Evolutionary conservation across 2,888 invertebrate genomes (phyloP).

Genomic region (Clunio marinus): DNA sequence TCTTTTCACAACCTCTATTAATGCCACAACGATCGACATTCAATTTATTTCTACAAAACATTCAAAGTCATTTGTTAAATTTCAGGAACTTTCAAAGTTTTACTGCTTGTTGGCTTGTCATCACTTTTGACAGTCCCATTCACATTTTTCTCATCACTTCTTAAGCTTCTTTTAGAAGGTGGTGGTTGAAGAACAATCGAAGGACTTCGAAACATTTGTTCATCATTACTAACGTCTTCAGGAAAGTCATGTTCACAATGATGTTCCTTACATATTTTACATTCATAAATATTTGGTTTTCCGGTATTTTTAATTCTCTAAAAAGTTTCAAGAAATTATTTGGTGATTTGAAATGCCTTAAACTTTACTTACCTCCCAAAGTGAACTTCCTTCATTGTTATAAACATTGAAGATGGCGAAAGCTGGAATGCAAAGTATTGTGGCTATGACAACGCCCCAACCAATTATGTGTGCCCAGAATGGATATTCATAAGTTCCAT

Average conservation of each 20-base stretch:
- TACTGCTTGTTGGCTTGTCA: too few relatives aligned
- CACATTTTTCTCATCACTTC: neutral
- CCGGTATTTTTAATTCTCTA: slow-evolving; percentile 74
- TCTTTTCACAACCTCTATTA: too few relatives aligned
- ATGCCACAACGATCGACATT: too few relatives aligned
- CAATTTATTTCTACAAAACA: too few relatives aligned
- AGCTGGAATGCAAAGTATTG: slow-evolving; percentile 79
- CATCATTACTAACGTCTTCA: slow-evolving; percentile 51
- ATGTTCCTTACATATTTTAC: slow-evolving; percentile 67
- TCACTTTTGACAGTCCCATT: too few relatives aligned
- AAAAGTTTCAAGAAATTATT: neutral
- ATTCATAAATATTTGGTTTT: slow-evolving; percentile 71
- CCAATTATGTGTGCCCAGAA: slow-evolving; percentile 81
- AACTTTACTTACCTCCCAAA: slow-evolving; percentile 48
- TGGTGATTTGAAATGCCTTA: slow-evolving; percentile 57
- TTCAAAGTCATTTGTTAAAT: too few relatives aligned
- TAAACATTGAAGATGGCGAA: slow-evolving; percentile 70
- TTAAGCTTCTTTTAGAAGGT: slow-evolving; percentile 33
- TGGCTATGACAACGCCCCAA: slow-evolving; percentile 79
- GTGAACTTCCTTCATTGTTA: slow-evolving; percentile 63
- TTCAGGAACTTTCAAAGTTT: too few relatives aligned
- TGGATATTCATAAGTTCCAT: slow-evolving; percentile 73
- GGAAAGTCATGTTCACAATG: slow-evolving; percentile 67
- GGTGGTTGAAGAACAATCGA: slow-evolving; percentile 41
- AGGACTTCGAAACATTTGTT: slow-evolving; percentile 28